Conservation (phyloP, 2,113 vertebrate species). For the Pygoscelis adeliae region DNA sequence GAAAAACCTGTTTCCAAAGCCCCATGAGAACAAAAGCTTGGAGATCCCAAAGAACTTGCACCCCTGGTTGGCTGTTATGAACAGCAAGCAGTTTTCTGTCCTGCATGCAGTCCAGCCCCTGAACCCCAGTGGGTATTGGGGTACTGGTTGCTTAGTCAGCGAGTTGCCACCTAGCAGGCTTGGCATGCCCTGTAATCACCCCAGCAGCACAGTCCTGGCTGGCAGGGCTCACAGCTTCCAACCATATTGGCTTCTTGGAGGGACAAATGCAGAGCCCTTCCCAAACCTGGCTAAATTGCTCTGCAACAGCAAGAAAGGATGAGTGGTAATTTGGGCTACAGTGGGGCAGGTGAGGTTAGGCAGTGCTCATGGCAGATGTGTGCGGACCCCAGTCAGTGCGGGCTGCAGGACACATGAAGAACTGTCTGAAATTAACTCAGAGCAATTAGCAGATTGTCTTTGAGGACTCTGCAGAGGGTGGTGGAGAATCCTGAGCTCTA, state of each 20-base stretch:
- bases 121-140: background rate
- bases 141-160: background rate
- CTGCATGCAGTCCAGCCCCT: background rate
- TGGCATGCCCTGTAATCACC: background rate
- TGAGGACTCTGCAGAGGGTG: background rate
- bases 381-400: background rate
- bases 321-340: background rate
- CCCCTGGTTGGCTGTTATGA: background rate
- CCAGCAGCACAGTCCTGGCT: background rate
- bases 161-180: background rate
- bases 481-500: background rate
- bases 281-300: background rate
- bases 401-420: background rate
- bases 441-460: background rate
- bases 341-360: background rate
- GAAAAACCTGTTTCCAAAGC: background rate
- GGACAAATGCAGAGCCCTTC: background rate
- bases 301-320: background rate
- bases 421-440: background rate
- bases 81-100: background rate
- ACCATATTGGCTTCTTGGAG: background rate
- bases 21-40: background rate
- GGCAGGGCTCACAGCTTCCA: background rate
- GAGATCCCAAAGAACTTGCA: background rate
- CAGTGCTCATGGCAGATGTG: background rate